phyloP scores from a whole-genome alignment of 2,888 invertebrate genomes.

The Chorisops tibialis region DNA sequence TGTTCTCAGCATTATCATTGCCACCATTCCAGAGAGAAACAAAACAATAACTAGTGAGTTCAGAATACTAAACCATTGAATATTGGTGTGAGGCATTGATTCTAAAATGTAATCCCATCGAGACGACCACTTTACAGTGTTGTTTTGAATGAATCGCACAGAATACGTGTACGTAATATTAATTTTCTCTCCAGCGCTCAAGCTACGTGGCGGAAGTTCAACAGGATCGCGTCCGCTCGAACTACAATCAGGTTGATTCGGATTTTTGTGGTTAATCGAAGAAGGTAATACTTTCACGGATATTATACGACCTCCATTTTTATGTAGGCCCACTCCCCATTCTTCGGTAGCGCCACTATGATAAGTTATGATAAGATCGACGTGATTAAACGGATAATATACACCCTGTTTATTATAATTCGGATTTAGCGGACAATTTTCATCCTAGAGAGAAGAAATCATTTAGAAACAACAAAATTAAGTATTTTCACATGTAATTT shows the following conservation, averaged over 20 bases:
- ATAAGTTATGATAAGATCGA: slow-evolving; percentile 89
- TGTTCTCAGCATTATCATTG: slow-evolving; percentile 96
- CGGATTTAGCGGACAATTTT: slow-evolving; percentile 60
- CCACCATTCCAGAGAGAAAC: slow-evolving; percentile 98
- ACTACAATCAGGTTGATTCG: slow-evolving; percentile 53
- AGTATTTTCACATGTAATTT: not conserved
- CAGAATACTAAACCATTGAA: slow-evolving; percentile 98
- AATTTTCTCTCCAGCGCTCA: slow-evolving; percentile 55
- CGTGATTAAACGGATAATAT: slow-evolving; percentile 95
- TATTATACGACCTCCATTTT: slow-evolving; percentile 84
- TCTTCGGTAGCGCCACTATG: slow-evolving; percentile 86
- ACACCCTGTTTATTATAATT: slow-evolving; percentile 64
- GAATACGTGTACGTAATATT: slow-evolving; percentile 83
- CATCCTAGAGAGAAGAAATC: slow-evolving; percentile 41
- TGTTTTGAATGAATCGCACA: slow-evolving; percentile 73
- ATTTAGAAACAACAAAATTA: not conserved
- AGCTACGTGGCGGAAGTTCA: slow-evolving; percentile 63
- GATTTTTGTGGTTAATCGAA: slow-evolving; percentile 57
- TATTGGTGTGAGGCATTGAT: slow-evolving; percentile 97
- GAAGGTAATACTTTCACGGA: slow-evolving; percentile 68
- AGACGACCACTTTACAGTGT: slow-evolving; percentile 94
- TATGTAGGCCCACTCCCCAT: slow-evolving; percentile 76
- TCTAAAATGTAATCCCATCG: slow-evolving; percentile 99
- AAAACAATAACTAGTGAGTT: slow-evolving; percentile 96
- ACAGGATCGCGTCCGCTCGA: slow-evolving; percentile 59